Conservation (phyloP, 2,797 vertebrate genomes). For the Huso huso region DNA sequence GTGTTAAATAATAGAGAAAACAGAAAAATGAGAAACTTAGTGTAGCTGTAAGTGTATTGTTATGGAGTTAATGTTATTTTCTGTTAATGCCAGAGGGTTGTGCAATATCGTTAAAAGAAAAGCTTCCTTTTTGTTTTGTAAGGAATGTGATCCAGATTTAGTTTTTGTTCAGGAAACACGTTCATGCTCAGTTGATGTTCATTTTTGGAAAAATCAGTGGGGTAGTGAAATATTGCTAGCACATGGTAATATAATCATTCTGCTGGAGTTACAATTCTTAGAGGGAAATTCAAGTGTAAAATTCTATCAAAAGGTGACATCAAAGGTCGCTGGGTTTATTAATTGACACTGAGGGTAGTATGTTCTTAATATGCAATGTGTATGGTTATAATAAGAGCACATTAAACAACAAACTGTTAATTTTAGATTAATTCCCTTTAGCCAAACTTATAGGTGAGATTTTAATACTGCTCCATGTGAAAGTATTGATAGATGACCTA, state of each 20-base stretch:
- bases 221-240: slow-evolving; percentile 4
- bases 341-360: neutral
- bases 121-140: slow-evolving; percentile 1
- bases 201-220: slow-evolving; percentile 9
- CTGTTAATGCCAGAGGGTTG: slow-evolving; percentile 5
- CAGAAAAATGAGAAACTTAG: no score
- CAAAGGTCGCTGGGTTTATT: neutral
- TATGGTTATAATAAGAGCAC: neutral
- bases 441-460: slow-evolving; percentile 6
- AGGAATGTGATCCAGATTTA: slow-evolving; percentile 5
- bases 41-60: no score
- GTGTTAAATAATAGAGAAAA: no score
- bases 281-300: neutral
- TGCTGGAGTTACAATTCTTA: neutral
- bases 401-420: neutral
- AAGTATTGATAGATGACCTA: neutral
- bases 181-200: neutral
- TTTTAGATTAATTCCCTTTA: neutral
- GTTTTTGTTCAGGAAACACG: slow-evolving; percentile 14
- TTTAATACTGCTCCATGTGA: neutral
- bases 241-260: slow-evolving; percentile 5
- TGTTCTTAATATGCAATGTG: slow-evolving; percentile 1
- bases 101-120: neutral
- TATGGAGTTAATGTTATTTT: neutral
- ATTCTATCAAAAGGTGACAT: neutral